Percentiles rank a stretch among this genome's conserved stretches.
These are phyloP conservation scores for Hycleus cichorii DNA, from an alignment of 1,140 invertebrate species.

Conservation along the genomic window DNA sequence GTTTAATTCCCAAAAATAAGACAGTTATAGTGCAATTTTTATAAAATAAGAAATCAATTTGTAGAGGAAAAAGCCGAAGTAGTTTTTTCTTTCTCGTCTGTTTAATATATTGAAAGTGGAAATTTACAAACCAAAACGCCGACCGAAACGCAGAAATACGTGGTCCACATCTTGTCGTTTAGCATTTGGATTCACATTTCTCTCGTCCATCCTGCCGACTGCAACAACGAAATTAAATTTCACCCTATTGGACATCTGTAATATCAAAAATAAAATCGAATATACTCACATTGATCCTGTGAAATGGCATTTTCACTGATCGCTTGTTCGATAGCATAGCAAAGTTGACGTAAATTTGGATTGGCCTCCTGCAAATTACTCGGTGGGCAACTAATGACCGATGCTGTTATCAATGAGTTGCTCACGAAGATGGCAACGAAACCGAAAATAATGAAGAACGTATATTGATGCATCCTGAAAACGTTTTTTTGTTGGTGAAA, in stretches of 20 bases:
- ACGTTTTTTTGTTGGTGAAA: not conserved
- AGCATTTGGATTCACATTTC: slow-evolving; percentile 31
- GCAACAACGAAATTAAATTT: slow-evolving; percentile 6
- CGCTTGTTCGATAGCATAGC: slow-evolving; percentile 28
- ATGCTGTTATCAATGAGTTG: slow-evolving; percentile 22
- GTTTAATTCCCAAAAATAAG: not conserved
- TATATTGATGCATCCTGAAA: slow-evolving; percentile 28
- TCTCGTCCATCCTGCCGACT: slow-evolving; percentile 23
- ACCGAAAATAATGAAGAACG: slow-evolving; percentile 15
- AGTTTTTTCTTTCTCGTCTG: too few species aligned
- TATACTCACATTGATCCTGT: slow-evolving; percentile 2
- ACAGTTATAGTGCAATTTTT: too few species aligned
- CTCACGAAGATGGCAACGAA: slow-evolving; percentile 18
- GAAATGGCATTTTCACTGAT: slow-evolving; percentile 22
- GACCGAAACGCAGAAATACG: slow-evolving; percentile 72
- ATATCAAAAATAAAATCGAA: too few species aligned
- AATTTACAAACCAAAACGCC: slow-evolving; percentile 47
- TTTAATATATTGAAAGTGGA: too few species aligned
- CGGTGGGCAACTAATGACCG: slow-evolving; percentile 31
- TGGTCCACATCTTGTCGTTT: slow-evolving; percentile 76
- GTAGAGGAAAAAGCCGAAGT: slow-evolving; percentile 1
- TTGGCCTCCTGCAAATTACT: slow-evolving; percentile 25
- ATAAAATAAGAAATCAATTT: not conserved
- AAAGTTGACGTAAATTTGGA: slow-evolving; percentile 32
- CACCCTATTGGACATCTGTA: too few species aligned